Evolutionary conservation across 2,113 vertebrate species (phyloP).

Genomic region (Cyprinus carpio): DNA sequence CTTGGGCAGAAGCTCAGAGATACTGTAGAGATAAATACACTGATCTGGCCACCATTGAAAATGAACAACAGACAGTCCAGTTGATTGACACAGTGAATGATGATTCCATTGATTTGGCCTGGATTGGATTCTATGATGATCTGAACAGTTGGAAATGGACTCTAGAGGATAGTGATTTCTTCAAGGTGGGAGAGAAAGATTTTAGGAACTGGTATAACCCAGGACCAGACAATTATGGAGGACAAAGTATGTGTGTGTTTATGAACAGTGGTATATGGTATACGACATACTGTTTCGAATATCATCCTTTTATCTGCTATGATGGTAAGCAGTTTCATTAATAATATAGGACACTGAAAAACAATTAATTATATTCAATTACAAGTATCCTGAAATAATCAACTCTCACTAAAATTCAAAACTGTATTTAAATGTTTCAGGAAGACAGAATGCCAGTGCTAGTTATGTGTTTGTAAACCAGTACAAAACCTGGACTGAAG

Average conservation of each 20-base stretch:
- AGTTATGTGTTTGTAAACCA: background rate
- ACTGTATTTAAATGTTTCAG: constrained; percentile 10
- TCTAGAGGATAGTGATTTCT: background rate
- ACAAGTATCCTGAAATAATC: background rate
- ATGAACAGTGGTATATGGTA: background rate
- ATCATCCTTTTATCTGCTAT: constrained; percentile 4
- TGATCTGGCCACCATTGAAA: background rate
- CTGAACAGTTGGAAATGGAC: constrained; percentile 38
- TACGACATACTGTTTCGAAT: background rate
- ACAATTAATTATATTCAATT: background rate
- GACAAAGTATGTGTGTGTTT: background rate
- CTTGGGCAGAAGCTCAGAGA: constrained; percentile 22
- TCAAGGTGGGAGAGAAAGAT: background rate
- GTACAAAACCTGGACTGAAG: background rate
- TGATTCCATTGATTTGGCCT: background rate
- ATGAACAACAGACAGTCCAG: background rate
- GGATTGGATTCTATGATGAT: background rate
- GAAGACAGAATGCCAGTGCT: background rate
- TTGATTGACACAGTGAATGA: background rate
- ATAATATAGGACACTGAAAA: too few species aligned
- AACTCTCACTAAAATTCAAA: background rate
- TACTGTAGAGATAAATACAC: constrained; percentile 20
- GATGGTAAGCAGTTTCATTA: constrained; percentile 42
- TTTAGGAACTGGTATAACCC: constrained; percentile 11
- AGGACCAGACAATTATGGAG: background rate